phyloP scores from a whole-genome alignment of 2,888 invertebrate species.

The Poecilobothrus nobilitatus region DNA sequence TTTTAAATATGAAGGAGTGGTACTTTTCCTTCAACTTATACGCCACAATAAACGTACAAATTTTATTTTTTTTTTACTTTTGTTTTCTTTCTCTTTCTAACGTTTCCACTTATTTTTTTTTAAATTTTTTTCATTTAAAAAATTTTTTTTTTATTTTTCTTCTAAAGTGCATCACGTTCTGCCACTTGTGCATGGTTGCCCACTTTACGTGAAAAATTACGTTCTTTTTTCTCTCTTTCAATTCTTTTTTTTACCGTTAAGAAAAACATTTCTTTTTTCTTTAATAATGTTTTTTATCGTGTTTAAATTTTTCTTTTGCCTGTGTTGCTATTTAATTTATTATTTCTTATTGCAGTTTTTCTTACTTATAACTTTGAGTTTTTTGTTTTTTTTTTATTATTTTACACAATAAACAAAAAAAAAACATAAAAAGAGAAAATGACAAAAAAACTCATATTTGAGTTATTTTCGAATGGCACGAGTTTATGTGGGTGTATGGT shows the following conservation, averaged over 20 bases:
- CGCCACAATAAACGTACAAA: not conserved
- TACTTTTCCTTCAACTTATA: not conserved
- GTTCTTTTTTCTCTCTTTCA: not conserved
- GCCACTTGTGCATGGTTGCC: constrained; percentile 6
- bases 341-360: not conserved
- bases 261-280: not conserved
- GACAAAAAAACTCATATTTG: not conserved
- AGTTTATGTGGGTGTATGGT: too few relatives aligned
- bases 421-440: too few relatives aligned
- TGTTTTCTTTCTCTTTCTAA: too few relatives aligned
- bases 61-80: too few relatives aligned
- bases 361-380: not conserved
- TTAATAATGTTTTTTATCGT: too few relatives aligned
- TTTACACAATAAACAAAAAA: not conserved
- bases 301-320: too few relatives aligned
- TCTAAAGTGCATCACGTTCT: constrained; percentile 4
- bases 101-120: too few relatives aligned
- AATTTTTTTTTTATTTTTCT: not conserved
- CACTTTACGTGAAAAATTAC: constrained; percentile 1
- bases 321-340: too few relatives aligned
- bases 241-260: not conserved
- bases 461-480: too few relatives aligned
- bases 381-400: not conserved
- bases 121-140: too few relatives aligned
- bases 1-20: not conserved